phyloP scores from a whole-genome alignment of 2,888 invertebrate genomes.

The Leucozona laternaria region DNA sequence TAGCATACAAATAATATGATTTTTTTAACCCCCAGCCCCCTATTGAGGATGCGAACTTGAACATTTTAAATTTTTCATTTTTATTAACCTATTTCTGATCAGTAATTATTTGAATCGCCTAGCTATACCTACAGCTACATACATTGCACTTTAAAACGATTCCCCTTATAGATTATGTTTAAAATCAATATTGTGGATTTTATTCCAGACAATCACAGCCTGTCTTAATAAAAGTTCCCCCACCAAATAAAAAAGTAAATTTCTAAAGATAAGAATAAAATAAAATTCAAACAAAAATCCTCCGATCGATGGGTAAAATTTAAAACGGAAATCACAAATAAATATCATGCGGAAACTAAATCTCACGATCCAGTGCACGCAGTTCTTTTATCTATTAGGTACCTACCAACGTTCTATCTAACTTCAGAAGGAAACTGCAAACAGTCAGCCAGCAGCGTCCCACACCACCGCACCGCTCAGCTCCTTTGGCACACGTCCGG shows the following conservation, averaged over 20 bases:
- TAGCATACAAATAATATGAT: no score
- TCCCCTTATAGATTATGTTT: neutral
- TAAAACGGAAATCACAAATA: slow-evolving; percentile 35
- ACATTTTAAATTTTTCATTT: no score
- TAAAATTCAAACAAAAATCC: slow-evolving; percentile 1
- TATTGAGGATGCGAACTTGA: no score
- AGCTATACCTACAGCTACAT: no score
- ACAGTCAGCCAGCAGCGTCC: neutral
- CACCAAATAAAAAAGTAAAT: neutral
- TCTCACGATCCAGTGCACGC: slow-evolving; percentile 54
- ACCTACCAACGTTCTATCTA: slow-evolving; percentile 16
- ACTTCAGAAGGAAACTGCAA: slow-evolving; percentile 26
- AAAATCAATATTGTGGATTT: neutral
- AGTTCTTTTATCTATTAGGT: slow-evolving; percentile 61
- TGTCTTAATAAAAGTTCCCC: neutral
- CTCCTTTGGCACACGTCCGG: slow-evolving; percentile 22
- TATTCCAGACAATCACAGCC: neutral
- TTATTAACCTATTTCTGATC: no score
- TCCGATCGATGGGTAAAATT: neutral
- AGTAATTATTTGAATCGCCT: no score
- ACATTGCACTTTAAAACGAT: no score
- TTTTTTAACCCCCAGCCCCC: no score
- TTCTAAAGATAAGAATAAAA: slow-evolving; percentile 13
- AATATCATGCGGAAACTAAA: slow-evolving; percentile 58
- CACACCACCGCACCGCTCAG: neutral